Conservation (phyloP, 2,888 invertebrate species). For the Hoplodrina blanda region DNA sequence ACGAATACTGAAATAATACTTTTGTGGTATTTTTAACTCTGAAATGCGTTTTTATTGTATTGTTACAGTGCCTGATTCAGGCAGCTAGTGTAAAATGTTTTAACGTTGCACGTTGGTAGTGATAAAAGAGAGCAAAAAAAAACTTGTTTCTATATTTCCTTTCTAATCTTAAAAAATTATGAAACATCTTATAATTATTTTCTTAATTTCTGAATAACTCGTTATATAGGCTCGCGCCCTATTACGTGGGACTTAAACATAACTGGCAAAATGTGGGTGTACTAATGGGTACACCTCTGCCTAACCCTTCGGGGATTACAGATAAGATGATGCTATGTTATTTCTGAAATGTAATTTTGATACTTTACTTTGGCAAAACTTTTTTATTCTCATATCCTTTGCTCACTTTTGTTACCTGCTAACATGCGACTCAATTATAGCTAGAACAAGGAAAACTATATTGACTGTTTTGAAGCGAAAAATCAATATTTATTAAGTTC, state of each 20-base stretch:
- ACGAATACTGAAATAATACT: slow-evolving; percentile 10
- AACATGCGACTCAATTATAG: slow-evolving; percentile 12
- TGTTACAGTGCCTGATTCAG: slow-evolving; percentile 27
- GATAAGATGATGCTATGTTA: too few relatives aligned
- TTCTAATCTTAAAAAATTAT: background rate
- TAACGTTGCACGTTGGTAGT: slow-evolving; percentile 7
- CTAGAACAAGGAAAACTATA: slow-evolving; percentile 35
- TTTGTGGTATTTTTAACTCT: slow-evolving; percentile 27
- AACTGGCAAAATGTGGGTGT: too few relatives aligned
- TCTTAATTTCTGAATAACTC: background rate
- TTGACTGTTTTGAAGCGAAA: slow-evolving; percentile 13
- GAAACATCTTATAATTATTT: background rate
- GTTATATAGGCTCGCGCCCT: too few relatives aligned
- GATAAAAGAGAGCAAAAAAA: background rate
- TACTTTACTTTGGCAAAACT: too few relatives aligned
- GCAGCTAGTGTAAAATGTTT: slow-evolving; percentile 40
- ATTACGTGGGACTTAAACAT: too few relatives aligned
- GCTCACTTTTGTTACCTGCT: slow-evolving; percentile 20
- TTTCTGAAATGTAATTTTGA: too few relatives aligned
- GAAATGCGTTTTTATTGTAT: slow-evolving; percentile 29
- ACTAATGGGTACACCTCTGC: too few relatives aligned
- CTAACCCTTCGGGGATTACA: too few relatives aligned
- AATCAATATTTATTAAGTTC: slow-evolving; percentile 3
- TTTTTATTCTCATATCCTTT: background rate
- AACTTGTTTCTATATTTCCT: background rate